Percentiles rank a stretch among this genome's conserved stretches.
Evolutionary conservation across 2,113 vertebrate genomes (phyloP).

Genomic region (Limnothrissa miodon): DNA sequence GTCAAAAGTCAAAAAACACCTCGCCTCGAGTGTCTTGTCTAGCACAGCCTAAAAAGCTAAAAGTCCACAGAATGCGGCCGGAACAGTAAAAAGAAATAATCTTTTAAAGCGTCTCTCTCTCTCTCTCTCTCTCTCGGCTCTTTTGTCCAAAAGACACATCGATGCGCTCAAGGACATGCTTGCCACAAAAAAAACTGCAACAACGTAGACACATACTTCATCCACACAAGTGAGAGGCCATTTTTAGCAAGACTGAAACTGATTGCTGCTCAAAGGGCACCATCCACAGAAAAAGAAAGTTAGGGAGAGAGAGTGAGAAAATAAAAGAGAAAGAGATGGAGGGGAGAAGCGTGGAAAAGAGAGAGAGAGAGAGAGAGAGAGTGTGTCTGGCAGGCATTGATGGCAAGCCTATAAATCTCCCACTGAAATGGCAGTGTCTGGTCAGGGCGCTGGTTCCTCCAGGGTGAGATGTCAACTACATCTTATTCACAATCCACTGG

Average conservation of each 20-base stretch:
- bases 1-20: not conserved
- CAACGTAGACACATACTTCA: conserved; percentile 36
- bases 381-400: conserved; percentile 24
- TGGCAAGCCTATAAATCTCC: conserved; percentile 37
- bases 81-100: not conserved
- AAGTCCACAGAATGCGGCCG: not conserved
- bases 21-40: not conserved
- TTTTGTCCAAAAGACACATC: conserved; percentile 8
- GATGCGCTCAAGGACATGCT: not conserved
- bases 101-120: not conserved
- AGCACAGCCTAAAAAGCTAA: not conserved
- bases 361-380: not conserved
- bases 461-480: conserved; percentile 33
- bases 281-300: conserved; percentile 25
- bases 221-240: conserved; percentile 25
- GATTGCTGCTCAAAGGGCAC: conserved; percentile 37
- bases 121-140: conserved; percentile 6
- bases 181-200: not conserved
- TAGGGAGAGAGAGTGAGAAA: not conserved
- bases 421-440: conserved; percentile 32
- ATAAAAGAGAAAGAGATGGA: not conserved
- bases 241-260: conserved; percentile 55
- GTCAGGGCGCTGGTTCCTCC: not conserved
- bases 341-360: not conserved
- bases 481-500: conserved; percentile 24